These are phyloP conservation scores for Rhincodon typus DNA, from an alignment of 2,797 vertebrate species.

Conservation along the genomic window DNA sequence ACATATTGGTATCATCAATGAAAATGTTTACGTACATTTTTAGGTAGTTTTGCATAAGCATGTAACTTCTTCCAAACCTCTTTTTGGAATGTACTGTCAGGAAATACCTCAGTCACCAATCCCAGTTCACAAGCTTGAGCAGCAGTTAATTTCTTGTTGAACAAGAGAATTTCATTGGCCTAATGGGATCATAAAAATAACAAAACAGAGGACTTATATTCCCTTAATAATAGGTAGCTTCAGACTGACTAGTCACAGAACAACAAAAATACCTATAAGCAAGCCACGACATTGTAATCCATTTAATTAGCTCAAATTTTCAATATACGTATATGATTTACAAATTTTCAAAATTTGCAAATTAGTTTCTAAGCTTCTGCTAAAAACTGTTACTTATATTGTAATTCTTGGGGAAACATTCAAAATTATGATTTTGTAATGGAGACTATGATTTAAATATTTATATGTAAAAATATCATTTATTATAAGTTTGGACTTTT, in stretches of 20 bases:
- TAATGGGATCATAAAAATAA: slow-evolving; percentile 46
- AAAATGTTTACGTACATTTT: slow-evolving; percentile 59
- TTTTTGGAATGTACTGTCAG: slow-evolving; percentile 71
- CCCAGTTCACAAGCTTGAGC: slow-evolving; percentile 68
- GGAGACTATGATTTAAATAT: too few relatives aligned
- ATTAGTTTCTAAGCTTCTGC: neutral
- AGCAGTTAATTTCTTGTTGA: slow-evolving; percentile 81
- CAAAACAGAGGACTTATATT: neutral
- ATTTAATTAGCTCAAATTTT: neutral
- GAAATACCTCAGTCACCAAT: slow-evolving; percentile 82
- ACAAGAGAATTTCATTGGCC: slow-evolving; percentile 80
- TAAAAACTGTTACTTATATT: neutral
- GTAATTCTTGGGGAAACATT: neutral
- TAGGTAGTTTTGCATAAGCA: slow-evolving; percentile 67
- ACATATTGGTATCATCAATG: neutral
- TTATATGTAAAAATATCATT: too few relatives aligned
- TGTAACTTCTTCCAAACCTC: slow-evolving; percentile 74
- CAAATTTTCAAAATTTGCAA: neutral
- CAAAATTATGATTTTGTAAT: neutral
- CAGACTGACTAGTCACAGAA: neutral
- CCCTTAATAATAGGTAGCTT: neutral
- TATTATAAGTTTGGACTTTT: too few relatives aligned
- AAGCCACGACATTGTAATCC: neutral
- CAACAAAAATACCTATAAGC: neutral
- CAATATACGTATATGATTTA: neutral